Base-by-base conservation (phyloP, 2,888 invertebrate species). In the Rhyacophila evoluta region DNA sequence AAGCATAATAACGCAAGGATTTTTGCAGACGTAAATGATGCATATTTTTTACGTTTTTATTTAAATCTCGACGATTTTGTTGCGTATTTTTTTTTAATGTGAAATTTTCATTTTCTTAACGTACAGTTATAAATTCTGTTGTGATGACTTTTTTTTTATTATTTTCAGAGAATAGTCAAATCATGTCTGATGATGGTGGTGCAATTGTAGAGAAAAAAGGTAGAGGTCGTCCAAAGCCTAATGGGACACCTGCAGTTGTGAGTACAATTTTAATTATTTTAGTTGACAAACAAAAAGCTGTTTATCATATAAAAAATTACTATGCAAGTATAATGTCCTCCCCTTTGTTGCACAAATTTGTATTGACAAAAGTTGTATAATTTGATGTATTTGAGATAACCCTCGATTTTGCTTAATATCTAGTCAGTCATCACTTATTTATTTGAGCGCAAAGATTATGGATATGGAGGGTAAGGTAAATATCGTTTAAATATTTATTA, bases 121-220 rank as follows among this genome's bases (percentile, higher is more conserved):
- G 15, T 6, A 19, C 39, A 4, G 19, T 19, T 55, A 55, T 6
- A 29, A 12, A 37, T 33, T 19, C 70, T 29, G 39, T 29, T 33
- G 19, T 33, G 39, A 39, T 39, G 29, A 41, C 15, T 25, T 55
- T 55, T 74, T 28, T 39, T 74, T 1, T n/a, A n/a, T 74, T 72
- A 25, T 55, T 81, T 81, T 39, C 68, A 74, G 74, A 38, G 75
- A 79, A 37, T 39, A 68, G 41, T 71, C 69, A 74, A 67, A 82
- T 67, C 39, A 90, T 90, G 90, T 90, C 90, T 86, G 90, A 90
- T 86, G 90, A 90, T 85, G 90, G 90, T 78, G 87, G 89, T 84
- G 88, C 89, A 83, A 86, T 85, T 79, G 89, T 90, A 76, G 90
- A 90, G 86, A 90, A 90, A 87, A 89, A 89, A 84, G 90, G 89